phyloP scores from a whole-genome alignment of 2,888 invertebrate species.

The Macrostomum cliftonense region DNA sequence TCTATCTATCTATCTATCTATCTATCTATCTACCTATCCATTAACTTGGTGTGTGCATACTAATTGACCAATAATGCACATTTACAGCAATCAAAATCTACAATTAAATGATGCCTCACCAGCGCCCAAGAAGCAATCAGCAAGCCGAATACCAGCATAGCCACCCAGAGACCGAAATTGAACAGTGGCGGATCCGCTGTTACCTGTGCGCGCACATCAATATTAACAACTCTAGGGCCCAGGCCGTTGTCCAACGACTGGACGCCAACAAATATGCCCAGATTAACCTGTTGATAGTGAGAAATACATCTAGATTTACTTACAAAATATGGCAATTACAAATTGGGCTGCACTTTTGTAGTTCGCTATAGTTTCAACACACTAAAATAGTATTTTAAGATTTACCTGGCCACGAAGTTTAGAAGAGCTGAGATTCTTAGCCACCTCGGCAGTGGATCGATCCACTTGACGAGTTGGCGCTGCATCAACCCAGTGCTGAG shows the following conservation, averaged over 20 bases:
- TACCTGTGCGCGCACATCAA: slow-evolving; percentile 11
- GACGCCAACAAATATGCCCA: slow-evolving; percentile 68
- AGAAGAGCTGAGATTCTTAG: too few relatives aligned
- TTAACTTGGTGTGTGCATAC: too few relatives aligned
- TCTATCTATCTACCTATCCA: too few relatives aligned
- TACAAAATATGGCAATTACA: too few relatives aligned
- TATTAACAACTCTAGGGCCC: slow-evolving; percentile 48
- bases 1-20: too few relatives aligned
- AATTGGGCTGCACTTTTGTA: too few relatives aligned
- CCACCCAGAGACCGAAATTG: slow-evolving; percentile 55
- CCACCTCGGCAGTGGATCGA: not conserved
- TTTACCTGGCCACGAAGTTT: too few relatives aligned
- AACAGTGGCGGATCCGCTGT: slow-evolving; percentile 38
- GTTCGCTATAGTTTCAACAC: too few relatives aligned
- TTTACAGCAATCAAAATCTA: too few relatives aligned
- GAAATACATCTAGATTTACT: too few relatives aligned
- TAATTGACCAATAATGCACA: too few relatives aligned
- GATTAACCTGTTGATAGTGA: slow-evolving; percentile 43
- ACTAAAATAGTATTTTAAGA: too few relatives aligned
- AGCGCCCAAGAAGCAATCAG: slow-evolving; percentile 50
- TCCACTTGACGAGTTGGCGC: slow-evolving; percentile 44
- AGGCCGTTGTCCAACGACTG: slow-evolving; percentile 62
- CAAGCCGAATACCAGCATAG: slow-evolving; percentile 51
- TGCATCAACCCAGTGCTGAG: slow-evolving; percentile 63
- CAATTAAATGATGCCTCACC: slow-evolving; percentile 12